Evolutionary conservation across 2,113 vertebrate species (phyloP).

Genomic region (Nycticorax nycticorax): DNA sequence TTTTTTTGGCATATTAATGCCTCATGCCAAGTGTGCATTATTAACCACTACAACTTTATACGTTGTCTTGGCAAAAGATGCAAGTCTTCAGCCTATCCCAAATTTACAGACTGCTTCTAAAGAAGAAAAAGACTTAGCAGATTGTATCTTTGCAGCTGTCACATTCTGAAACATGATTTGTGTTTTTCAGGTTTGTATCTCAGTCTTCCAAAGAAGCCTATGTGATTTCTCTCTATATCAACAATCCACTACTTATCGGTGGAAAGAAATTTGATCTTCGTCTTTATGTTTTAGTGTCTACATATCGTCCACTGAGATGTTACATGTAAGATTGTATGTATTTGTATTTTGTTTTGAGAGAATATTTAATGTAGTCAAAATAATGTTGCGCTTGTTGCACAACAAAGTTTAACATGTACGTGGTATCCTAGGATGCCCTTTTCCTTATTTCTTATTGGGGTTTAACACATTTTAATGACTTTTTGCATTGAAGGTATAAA

Average conservation of each 20-base stretch:
- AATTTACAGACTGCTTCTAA: background rate
- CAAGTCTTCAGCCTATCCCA: background rate
- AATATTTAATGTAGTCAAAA: background rate
- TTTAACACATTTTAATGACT: background rate
- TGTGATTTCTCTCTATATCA: slow-evolving; percentile 97
- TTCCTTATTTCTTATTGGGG: background rate
- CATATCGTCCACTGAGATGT: slow-evolving; percentile 92
- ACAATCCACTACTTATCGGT: slow-evolving; percentile 92
- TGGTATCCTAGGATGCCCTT: background rate
- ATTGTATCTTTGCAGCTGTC: background rate
- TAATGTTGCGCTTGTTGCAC: background rate
- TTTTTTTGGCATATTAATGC: background rate
- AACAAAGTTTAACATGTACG: background rate
- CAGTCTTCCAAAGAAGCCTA: slow-evolving; percentile 92
- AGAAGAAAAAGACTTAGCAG: background rate
- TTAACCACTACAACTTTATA: background rate
- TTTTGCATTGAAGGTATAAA: slow-evolving; percentile 85
- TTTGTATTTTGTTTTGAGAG: background rate
- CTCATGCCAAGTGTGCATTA: background rate
- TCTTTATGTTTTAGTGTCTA: slow-evolving; percentile 93
- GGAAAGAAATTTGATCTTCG: slow-evolving; percentile 98
- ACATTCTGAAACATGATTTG: background rate
- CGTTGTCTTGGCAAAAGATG: background rate
- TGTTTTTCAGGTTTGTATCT: slow-evolving; percentile 84
- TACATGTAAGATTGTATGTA: slow-evolving; percentile 85